Evolutionary conservation across 37 sponge, comb jelly and placozoan species (phyloP), one percentile per base, ranked within the genome.

Genomic region (Mnemiopsis leidyi): DNA sequence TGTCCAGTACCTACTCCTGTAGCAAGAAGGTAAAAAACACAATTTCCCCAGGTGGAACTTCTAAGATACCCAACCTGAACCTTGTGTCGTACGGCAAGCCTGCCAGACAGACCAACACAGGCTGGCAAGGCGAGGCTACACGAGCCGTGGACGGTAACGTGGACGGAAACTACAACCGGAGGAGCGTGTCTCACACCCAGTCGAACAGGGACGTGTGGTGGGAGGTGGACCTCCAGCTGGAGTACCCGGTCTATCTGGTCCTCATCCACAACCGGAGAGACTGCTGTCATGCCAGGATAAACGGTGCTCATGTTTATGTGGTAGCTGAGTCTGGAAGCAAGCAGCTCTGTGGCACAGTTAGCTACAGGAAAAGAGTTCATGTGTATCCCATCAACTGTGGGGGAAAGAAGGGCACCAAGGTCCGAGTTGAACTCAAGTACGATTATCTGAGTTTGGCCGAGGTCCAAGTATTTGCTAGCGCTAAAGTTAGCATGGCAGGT

Each of bases 301-400:
- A 71, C n/a, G 75, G 75, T 28, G 75, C n/a, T 28, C n/a, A 71
- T n/a, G 75, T 71, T n/a, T 29, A 71, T 28, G 30, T 71, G 3
- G 75, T 71, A 29, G 5, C 30, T 23, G 30, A 71, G 20, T 5
- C 20, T 23, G 30, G 75, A 28, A 18, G 21, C n/a, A 71, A 71
- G 75, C 26, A 71, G 30, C 75, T 71, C 30, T 71, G 75, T 18
- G 75, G 75, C 75, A 71, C n/a, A 28, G n/a, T 71, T 25, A 71
- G 75, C 30, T 71, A 28, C 30, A 71, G 75, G n/a, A n/a, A n/a
- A 28, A 3, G 3, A 71, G 75, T 71, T 71, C 21, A 18, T 28
- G 75, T 71, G 3, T 71, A 71, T 28, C 75, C 75, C 3, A 71
- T 71, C 7, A 71, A 18, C 75, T 71, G 75, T 71, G 75, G 75